Conservation (phyloP, 1,140 invertebrate species). For the Cyclargus thomasi region DNA sequence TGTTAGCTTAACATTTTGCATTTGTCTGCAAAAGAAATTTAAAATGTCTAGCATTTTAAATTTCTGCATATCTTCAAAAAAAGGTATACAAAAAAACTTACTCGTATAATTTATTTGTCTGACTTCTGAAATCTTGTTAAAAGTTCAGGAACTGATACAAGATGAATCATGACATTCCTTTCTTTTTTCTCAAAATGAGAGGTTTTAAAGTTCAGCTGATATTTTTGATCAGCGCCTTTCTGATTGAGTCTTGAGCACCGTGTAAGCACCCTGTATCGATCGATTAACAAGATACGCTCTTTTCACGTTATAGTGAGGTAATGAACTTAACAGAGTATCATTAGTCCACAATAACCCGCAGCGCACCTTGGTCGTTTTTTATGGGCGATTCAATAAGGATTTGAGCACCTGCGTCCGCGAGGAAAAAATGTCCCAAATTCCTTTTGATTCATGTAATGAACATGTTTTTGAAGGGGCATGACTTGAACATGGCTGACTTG, state of each 20-base stretch:
- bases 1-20: neutral
- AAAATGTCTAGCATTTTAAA: too few relatives aligned
- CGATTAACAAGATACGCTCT: neutral
- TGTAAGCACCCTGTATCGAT: neutral
- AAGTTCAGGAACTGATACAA: too few relatives aligned
- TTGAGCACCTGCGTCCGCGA: constrained; percentile 2
- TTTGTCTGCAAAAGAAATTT: neutral
- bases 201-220: too few relatives aligned
- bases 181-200: too few relatives aligned
- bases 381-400: constrained; percentile 1
- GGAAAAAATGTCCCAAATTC: constrained; percentile 10
- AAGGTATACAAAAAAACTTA: too few relatives aligned
- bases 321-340: constrained; percentile 8
- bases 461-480: neutral
- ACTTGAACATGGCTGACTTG: too few relatives aligned
- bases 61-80: too few relatives aligned
- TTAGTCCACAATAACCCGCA: neutral
- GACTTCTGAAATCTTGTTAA: too few relatives aligned
- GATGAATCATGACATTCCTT: too few relatives aligned
- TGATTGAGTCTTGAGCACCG: neutral
- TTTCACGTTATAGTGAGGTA: neutral
- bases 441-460: neutral
- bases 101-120: too few relatives aligned
- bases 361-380: constrained; percentile 6
- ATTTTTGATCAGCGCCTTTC: too few relatives aligned